Percentiles rank a stretch among this genome's conserved stretches.
Conservation (phyloP, 2,888 invertebrate species). For the Melieria omissa region DNA sequence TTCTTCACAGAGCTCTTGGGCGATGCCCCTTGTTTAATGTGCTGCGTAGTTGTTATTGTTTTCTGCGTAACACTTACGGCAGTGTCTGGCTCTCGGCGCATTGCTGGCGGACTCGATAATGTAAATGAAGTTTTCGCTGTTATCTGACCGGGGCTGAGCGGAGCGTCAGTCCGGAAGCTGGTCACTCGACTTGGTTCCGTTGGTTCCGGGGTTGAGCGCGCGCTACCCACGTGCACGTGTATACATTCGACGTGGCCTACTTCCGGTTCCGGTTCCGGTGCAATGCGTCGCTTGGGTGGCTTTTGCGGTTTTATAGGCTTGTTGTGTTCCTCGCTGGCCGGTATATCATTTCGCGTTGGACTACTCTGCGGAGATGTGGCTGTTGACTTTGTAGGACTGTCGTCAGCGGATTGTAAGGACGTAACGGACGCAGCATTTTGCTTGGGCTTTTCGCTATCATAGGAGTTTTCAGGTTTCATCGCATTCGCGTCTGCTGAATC, state of each 20-base stretch:
- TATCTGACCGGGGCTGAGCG: conserved; percentile 23
- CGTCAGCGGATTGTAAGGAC: no score
- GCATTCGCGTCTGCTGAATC: conserved; percentile 7
- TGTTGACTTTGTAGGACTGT: not conserved
- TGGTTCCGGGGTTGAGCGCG: conserved; percentile 41
- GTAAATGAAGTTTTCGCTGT: conserved; percentile 44
- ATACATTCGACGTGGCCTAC: conserved; percentile 49
- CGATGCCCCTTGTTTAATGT: not conserved
- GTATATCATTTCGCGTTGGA: conserved; percentile 29
- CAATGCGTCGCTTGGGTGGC: conserved; percentile 23
- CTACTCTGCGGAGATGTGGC: not conserved
- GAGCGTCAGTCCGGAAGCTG: conserved; percentile 42
- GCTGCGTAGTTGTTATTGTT: conserved; percentile 30
- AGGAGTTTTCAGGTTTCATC: not conserved
- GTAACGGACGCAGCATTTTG: conserved; percentile 16
- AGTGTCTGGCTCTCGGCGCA: conserved; percentile 11
- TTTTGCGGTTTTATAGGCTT: not conserved
- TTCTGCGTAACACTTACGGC: conserved; percentile 1
- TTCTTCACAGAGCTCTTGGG: not conserved
- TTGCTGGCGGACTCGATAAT: conserved; percentile 42
- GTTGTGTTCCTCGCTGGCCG: not conserved
- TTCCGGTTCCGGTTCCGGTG: conserved; percentile 40
- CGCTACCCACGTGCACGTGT: conserved; percentile 47
- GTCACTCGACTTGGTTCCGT: conserved; percentile 35
- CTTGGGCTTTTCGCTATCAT: conserved; percentile 18